Evolutionary conservation across 2,888 invertebrate genomes (phyloP), one percentile per base, ranked within the genome.

Genomic region (Melangyna quadrimaculata): DNA sequence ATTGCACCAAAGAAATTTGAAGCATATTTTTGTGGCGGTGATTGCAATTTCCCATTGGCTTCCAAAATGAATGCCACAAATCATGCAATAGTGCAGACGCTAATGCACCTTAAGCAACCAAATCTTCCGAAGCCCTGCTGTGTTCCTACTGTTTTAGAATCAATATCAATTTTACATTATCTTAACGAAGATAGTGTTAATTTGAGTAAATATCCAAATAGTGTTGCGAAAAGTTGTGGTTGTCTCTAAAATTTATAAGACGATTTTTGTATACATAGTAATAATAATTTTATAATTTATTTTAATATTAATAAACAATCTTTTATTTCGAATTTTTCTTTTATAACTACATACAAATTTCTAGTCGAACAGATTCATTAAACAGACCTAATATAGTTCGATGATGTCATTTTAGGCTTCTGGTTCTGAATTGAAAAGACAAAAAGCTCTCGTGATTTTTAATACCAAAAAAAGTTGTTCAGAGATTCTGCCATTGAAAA

Each of bases 151-250:
- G 96, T 96, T 90, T 93, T 98, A 78, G 95, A 95, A 0, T 95
- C 97, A 1, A 97, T 98, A 90, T 97, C 97, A 0, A 97, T 98
- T 71, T 93, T 98, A 53, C 97, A 97, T 91, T 97, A 97, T 90
- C 94, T 97, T 40, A 97, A 98, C 89, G 97, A 97, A 89, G 95
- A 96, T 61, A 97, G 97, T 91, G 97, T 98, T 65, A 97, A 98
- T 88, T 93, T 98, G 79, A 97, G 97, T 90, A 97, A 97, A 92
- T 99, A 98, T 92, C 96, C 97, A 89, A 97, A 98, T 91, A 98
- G 99, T 97, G 97, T 98, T 8, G 98, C 98, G 27, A 97, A 97
- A 91, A 97, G 97, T 88, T 99, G 99, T 91, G 99, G 99, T 2
- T 99, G 99, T 90, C 98, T 98, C 93, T 98, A 93, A 93, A 87